Evolutionary conservation across 2,888 invertebrate genomes (phyloP), one percentile per base, ranked within the genome.

Genomic region (Meteorus cinctellus): DNA sequence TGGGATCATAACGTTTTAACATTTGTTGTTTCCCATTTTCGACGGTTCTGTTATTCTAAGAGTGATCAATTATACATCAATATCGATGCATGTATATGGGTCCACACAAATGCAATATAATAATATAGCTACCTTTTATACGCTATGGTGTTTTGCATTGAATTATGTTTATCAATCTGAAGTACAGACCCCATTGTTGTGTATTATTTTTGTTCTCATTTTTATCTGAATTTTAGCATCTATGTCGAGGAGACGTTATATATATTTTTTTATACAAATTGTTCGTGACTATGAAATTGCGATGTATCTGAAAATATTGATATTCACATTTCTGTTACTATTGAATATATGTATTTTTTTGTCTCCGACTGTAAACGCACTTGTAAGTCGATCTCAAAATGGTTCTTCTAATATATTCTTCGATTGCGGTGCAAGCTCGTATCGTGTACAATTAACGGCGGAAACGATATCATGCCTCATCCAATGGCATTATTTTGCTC

Each of bases 51-150:
- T 41, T 69, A 71, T 59, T 72, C 45, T 66, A 75, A 75, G 68
- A 72, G 72, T 59, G 63, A 75, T 55, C 63, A 69, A 75, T 59
- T 72, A 77, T 69, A 69, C 67, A 41, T 60, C 63, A 75, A 70
- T 75, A 60, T 48, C 62, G 51, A 74, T 36, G 74, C 69, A 63
- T 74, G 24, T 19, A 31, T 63, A 34, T 31, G n/a, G 16, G 48
- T 62, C 10, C 69, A 62, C 65, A 65, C 51, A 27, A 74, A 74
- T 70, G 74, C 70, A 74, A 31, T 70, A 74, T 69, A 65, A 41
- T 73, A 67, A 45, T 55, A 65, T 45, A 24, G 65, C 27, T 16
- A 27, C 27, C 75, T 55, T 24, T 24, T n/a, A 45, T 51, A 6
- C 29, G 29, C 16, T 41, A 55, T 19, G 48, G 51, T n/a, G 29